Conservation (phyloP, 2,113 vertebrate species). For the Siniperca knerii region DNA sequence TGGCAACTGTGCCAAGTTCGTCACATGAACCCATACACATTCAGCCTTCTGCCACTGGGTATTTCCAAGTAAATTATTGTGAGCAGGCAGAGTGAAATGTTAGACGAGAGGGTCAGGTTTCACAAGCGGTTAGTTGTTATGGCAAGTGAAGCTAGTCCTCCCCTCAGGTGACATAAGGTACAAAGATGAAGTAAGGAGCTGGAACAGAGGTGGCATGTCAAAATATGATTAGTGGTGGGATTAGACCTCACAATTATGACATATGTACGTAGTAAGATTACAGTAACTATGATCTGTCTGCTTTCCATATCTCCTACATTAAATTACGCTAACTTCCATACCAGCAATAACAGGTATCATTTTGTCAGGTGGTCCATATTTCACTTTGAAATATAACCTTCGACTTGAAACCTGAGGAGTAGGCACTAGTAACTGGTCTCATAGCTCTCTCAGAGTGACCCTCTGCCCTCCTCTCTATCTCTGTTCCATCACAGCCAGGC, state of each 20-base stretch:
- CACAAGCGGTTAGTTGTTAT: constrained; percentile 50
- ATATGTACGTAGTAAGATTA: neutral
- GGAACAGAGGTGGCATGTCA: neutral
- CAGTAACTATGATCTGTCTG: neutral
- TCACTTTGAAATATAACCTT: neutral
- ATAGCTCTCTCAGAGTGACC: neutral
- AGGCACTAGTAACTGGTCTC: neutral
- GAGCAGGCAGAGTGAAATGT: constrained; percentile 56
- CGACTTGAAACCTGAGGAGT: constrained; percentile 32
- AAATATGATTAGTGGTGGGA: constrained; percentile 8
- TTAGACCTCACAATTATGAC: neutral
- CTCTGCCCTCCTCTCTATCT: constrained; percentile 53
- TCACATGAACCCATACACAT: neutral
- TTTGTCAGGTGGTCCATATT: constrained; percentile 3
- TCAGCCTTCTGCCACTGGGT: constrained; percentile 12
- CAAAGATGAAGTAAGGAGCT: constrained; percentile 1
- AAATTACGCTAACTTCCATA: neutral
- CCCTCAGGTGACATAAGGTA: constrained; percentile 30
- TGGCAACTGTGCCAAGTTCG: neutral
- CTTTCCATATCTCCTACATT: neutral
- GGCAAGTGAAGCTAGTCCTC: constrained; percentile 41
- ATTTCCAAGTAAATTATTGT: constrained; percentile 46
- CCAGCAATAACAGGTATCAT: neutral
- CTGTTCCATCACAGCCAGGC: constrained; percentile 47
- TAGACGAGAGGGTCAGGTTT: constrained; percentile 62